These are phyloP conservation scores for Phanerotoma sp. DNA, from an alignment of 2,888 invertebrate genomes.

Conservation along the genomic window DNA sequence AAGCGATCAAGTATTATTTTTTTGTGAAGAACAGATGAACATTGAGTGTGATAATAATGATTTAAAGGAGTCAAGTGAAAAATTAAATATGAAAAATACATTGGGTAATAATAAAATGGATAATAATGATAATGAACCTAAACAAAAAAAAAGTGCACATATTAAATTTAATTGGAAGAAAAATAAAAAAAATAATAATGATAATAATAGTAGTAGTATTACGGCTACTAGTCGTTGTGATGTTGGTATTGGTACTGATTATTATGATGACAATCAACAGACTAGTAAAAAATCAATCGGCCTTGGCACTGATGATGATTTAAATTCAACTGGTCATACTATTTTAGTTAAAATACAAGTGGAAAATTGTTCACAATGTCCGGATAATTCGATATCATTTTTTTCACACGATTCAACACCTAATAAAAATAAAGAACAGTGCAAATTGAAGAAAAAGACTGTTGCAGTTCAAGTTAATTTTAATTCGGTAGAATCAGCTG, in stretches of 20 bases:
- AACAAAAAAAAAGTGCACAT: slow-evolving; percentile 16
- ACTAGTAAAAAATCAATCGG: slow-evolving; percentile 9
- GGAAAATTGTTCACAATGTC: slow-evolving; percentile 42
- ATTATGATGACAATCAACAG: slow-evolving; percentile 18
- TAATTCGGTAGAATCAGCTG: slow-evolving; percentile 39
- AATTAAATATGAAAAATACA: slow-evolving; percentile 12
- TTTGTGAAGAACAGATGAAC: slow-evolving; percentile 40
- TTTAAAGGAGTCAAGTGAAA: slow-evolving; percentile 25
- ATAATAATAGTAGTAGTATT: slow-evolving; percentile 12
- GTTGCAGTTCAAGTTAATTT: slow-evolving; percentile 42
- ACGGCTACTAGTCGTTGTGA: slow-evolving; percentile 6
- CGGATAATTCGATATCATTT: slow-evolving; percentile 37
- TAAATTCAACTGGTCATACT: slow-evolving; percentile 33
- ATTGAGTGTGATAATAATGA: slow-evolving; percentile 29
- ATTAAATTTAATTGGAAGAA: slow-evolving; percentile 19
- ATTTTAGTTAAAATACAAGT: slow-evolving; percentile 45
- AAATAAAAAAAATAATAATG: slow-evolving; percentile 16
- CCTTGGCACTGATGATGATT: neutral
- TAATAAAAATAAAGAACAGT: slow-evolving; percentile 33
- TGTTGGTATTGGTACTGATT: slow-evolving; percentile 11
- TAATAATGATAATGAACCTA: slow-evolving; percentile 23
- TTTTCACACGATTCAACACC: slow-evolving; percentile 34
- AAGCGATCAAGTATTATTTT: slow-evolving; percentile 46
- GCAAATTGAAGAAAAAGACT: slow-evolving; percentile 32
- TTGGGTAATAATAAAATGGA: slow-evolving; percentile 11